Percentiles rank a stretch among this genome's conserved stretches.
Evolutionary conservation across 2,888 invertebrate species (phyloP).

Genomic region (Xestia xanthographa): DNA sequence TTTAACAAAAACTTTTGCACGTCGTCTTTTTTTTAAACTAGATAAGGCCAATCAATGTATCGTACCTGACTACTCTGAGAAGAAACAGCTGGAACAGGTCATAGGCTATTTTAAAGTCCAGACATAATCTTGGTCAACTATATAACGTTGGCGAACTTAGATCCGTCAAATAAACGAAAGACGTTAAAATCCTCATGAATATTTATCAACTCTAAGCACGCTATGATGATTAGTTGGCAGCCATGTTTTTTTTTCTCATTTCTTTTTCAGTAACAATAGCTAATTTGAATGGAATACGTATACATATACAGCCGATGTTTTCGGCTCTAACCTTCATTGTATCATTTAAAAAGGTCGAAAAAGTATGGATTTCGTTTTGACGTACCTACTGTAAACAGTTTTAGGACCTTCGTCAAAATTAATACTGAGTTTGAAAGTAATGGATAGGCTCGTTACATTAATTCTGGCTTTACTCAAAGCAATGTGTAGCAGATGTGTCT

Average conservation of each 20-base stretch:
- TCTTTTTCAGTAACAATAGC: conserved; percentile 24
- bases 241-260: conserved; percentile 47
- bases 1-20: no score
- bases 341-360: conserved; percentile 9
- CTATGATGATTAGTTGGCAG: conserved; percentile 47
- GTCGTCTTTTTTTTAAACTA: no score
- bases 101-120: no score
- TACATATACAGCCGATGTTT: conserved; percentile 18
- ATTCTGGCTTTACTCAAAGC: conserved; percentile 20
- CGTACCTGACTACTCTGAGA: no score
- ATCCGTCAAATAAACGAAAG: no score
- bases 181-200: no score
- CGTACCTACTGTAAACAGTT: conserved; percentile 3
- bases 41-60: no score
- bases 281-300: conserved; percentile 50
- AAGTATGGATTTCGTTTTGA: conserved; percentile 34
- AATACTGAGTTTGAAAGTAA: conserved; percentile 32
- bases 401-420: conserved; percentile 39
- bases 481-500: conserved; percentile 27
- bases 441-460: conserved; percentile 23
- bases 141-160: no score
- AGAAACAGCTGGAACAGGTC: no score
- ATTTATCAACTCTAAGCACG: conserved; percentile 51
- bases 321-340: conserved; percentile 6
- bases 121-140: no score